These are phyloP conservation scores for Thomomys bottae DNA, from an alignment of 2,113 vertebrate species.

Conservation along the genomic window DNA sequence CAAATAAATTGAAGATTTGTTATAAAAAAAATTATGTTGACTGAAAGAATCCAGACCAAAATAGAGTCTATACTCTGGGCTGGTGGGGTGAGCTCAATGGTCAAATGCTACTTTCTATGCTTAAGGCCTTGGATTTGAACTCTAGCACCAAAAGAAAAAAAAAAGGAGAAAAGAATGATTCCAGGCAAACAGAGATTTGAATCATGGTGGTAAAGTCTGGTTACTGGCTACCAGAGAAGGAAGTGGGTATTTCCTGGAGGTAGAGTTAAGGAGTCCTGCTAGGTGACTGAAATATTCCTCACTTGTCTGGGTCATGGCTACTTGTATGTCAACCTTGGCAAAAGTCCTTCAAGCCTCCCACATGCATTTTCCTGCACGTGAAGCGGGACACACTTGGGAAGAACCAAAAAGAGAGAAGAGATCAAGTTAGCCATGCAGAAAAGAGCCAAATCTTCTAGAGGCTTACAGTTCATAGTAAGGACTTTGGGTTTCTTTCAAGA, in stretches of 20 bases:
- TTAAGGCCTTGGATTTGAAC: neutral
- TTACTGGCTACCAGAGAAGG: too few species aligned
- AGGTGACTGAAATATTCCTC: neutral
- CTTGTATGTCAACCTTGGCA: neutral
- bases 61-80: neutral
- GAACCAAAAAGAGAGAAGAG: neutral
- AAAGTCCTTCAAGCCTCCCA: neutral
- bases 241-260: neutral
- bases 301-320: neutral
- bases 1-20: too few species aligned
- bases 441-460: neutral
- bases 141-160: neutral
- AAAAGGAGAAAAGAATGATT: neutral
- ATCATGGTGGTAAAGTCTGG: neutral
- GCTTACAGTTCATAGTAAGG: neutral
- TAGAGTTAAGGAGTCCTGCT: neutral
- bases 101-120: too few species aligned
- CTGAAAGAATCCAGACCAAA: neutral
- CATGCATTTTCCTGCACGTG: neutral
- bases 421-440: neutral
- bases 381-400: neutral
- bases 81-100: too few species aligned
- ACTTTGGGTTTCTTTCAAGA: neutral
- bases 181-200: neutral
- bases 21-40: neutral